Conservation (phyloP, 2,113 vertebrate genomes). For the Ammodramus savannarum region DNA sequence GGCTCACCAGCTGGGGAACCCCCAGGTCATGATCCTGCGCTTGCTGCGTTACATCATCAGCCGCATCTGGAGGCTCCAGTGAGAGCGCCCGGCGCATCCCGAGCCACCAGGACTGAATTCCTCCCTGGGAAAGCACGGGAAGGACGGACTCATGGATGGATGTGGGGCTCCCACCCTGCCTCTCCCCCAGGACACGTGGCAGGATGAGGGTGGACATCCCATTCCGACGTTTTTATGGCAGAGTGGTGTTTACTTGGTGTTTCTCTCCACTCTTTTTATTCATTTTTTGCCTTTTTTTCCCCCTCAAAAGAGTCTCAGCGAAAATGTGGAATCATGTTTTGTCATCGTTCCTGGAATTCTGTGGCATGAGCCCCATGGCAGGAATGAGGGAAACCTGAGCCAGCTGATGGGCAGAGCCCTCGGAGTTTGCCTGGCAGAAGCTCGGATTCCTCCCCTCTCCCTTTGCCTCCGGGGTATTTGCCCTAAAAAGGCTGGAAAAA, state of each 20-base stretch:
- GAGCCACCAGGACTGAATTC: not conserved
- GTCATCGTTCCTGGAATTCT: constrained; percentile 26
- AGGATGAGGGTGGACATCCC: not conserved
- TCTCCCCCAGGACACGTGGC: not conserved
- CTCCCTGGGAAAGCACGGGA: not conserved
- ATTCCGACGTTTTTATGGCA: not conserved
- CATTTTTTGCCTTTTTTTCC: not conserved
- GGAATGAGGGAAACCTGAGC: constrained; percentile 47
- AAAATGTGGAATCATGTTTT: constrained; percentile 6
- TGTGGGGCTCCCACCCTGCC: not conserved
- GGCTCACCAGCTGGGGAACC: constrained; percentile 47
- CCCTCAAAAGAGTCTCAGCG: not conserved
- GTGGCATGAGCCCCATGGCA: not conserved
- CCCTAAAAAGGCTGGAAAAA: constrained; percentile 13
- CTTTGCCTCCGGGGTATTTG: not conserved
- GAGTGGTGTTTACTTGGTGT: constrained; percentile 41
- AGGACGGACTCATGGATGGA: not conserved
- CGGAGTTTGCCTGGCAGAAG: constrained; percentile 57
- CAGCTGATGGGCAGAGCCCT: constrained; percentile 61
- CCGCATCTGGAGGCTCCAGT: constrained; percentile 75
- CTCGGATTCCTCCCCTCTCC: not conserved
- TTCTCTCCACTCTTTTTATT: not conserved
- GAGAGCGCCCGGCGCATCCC: not conserved
- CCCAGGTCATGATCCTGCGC: constrained; percentile 69
- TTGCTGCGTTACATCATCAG: constrained; percentile 73